phyloP scores from a whole-genome alignment of 2,888 invertebrate species.

The Acrocyrtus sp. region DNA sequence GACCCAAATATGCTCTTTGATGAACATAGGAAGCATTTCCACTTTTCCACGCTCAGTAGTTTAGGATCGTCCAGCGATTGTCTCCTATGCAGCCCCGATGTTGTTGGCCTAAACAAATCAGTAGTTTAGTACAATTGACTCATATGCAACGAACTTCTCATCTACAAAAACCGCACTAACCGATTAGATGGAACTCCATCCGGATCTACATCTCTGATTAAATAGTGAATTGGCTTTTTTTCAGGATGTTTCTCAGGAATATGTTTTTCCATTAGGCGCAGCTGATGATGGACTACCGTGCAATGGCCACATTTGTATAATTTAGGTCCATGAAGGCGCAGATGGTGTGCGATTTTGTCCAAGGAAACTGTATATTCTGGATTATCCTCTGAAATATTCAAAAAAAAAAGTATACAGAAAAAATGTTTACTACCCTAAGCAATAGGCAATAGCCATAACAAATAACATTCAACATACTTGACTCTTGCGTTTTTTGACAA shows the following conservation, averaged over 20 bases:
- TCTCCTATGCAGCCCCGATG: slow-evolving; percentile 34
- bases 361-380: slow-evolving; percentile 67
- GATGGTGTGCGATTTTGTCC: slow-evolving; percentile 76
- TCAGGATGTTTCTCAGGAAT: slow-evolving; percentile 72
- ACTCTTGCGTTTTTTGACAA: slow-evolving; percentile 70
- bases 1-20: slow-evolving; percentile 71
- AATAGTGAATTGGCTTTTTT: slow-evolving; percentile 68
- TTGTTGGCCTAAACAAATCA: slow-evolving; percentile 8
- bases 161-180: slow-evolving; percentile 10
- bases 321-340: slow-evolving; percentile 78
- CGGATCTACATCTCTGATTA: slow-evolving; percentile 68
- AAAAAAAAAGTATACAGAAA: neutral
- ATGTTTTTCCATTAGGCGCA: slow-evolving; percentile 75
- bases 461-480: slow-evolving; percentile 48
- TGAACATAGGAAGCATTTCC: slow-evolving; percentile 77
- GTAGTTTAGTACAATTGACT: neutral
- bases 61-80: slow-evolving; percentile 51
- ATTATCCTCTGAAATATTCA: slow-evolving; percentile 33
- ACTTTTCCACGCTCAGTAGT: slow-evolving; percentile 66
- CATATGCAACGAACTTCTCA: neutral
- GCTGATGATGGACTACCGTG: slow-evolving; percentile 73
- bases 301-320: slow-evolving; percentile 81
- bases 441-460: neutral
- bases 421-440: neutral
- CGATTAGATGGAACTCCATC: slow-evolving; percentile 63